phyloP scores from a whole-genome alignment of 30 jellyfish, hydroid and myxozoan genomes.

The Aurelia aurita region DNA sequence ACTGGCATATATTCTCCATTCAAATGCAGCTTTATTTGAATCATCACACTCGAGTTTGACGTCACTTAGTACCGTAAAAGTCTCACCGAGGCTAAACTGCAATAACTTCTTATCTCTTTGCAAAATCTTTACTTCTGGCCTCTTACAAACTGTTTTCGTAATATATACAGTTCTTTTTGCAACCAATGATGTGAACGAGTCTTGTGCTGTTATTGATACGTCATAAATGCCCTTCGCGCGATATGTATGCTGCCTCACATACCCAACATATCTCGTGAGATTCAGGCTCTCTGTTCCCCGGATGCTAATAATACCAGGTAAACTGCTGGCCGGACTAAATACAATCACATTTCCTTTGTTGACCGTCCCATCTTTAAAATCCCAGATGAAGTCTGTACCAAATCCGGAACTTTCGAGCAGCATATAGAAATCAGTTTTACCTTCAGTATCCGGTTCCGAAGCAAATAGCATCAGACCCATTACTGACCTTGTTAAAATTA shows the following conservation, averaged over 20 bases:
- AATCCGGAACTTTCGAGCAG: slow-evolving; percentile 25
- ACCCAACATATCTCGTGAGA: slow-evolving; percentile 4
- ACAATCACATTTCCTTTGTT: background rate
- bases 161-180: slow-evolving; percentile 40
- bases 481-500: slow-evolving; percentile 7
- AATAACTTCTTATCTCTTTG: background rate
- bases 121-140: slow-evolving; percentile 43
- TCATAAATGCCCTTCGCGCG: slow-evolving; percentile 1
- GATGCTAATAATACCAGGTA: slow-evolving; percentile 9
- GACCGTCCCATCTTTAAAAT: slow-evolving; percentile 40
- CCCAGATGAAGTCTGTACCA: slow-evolving; percentile 19
- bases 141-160: slow-evolving; percentile 18
- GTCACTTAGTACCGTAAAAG: slow-evolving; percentile 33
- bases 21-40: slow-evolving; percentile 31
- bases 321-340: slow-evolving; percentile 18
- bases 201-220: slow-evolving; percentile 20
- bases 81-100: slow-evolving; percentile 26
- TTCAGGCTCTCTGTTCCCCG: slow-evolving; percentile 16
- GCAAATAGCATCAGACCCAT: slow-evolving; percentile 10
- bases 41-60: slow-evolving; percentile 43
- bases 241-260: slow-evolving; percentile 7
- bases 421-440: slow-evolving; percentile 30
- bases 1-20: slow-evolving; percentile 33
- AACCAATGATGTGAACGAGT: background rate
- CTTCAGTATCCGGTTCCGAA: slow-evolving; percentile 1